Conservation (phyloP, 2,888 invertebrate genomes). For the Dorcus hopei region DNA sequence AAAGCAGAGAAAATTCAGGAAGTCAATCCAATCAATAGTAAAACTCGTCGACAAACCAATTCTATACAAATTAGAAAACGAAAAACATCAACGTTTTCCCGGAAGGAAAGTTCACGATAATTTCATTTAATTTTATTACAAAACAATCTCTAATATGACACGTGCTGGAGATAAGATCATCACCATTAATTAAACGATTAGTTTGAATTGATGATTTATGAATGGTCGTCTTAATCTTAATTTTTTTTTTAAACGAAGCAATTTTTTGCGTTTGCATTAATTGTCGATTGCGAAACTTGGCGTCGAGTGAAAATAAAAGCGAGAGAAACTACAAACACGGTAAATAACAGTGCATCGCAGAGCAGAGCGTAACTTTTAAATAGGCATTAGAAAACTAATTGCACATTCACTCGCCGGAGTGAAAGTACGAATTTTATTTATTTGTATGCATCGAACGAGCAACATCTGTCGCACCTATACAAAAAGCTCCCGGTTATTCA, state of each 20-base stretch:
- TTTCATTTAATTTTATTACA: no score
- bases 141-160: no score
- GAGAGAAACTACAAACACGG: no score
- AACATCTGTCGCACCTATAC: conserved; percentile 1
- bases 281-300: neutral
- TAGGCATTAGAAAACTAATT: conserved; percentile 1
- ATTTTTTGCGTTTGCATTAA: conserved; percentile 1
- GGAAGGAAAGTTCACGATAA: no score
- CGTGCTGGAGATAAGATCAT: no score
- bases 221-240: neutral
- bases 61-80: no score
- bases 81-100: no score
- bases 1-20: no score
- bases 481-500: neutral
- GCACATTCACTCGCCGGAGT: conserved; percentile 7
- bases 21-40: no score
- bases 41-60: no score
- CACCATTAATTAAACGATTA: neutral
- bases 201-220: no score
- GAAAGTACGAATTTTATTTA: conserved; percentile 2
- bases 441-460: neutral
- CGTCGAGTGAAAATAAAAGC: no score
- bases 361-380: neutral
- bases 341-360: neutral
- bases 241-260: conserved; percentile 5